Evolutionary conservation across 2,113 vertebrate species (phyloP), one percentile per base, ranked within the genome.

Genomic region (Dasyprocta punctata): DNA sequence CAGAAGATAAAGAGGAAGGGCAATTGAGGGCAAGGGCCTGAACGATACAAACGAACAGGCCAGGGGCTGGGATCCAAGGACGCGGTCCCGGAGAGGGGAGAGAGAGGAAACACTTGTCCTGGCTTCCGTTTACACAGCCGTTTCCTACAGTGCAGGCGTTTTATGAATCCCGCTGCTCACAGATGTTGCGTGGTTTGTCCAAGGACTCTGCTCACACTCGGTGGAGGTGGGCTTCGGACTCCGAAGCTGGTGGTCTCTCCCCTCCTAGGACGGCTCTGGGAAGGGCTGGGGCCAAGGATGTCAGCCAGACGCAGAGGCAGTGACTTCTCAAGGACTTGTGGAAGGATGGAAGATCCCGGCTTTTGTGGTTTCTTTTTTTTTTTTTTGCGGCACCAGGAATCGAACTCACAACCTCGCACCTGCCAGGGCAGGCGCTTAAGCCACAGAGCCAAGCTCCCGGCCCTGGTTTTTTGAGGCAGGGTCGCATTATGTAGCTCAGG

Each of bases 121-220:
- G 85, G 90, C 96, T 96, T 92, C 97, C 49, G 90, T 85, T 94
- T 56, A 82, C 67, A 69, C 58, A 84, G 89, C 47, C 0, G 54
- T 63, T 82, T 58, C 85, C 96, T 26, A 61, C 47, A 28, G 63
- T 3, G 3, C 49, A 58, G 41, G 84, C 52, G 30, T 41, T 75
- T 65, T 36, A 61, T 58, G 49, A 80, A 33, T 78, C 52, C 82
- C 47, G 44, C 61, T 78, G 24, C 60, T 58, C 17, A 1, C 10
- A 71, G 90, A 84, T 0, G 0, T 16, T 24, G 65, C 24, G 3
- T 1, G 61, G 60, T 65, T 36, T 47, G 73, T 58, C 89, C 22
- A 3, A 30, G 65, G 24, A 5, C 88, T 80, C 44, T 30, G 78
- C 63, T 28, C 36, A n/a, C n/a, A n/a, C n/a, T 44, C 10, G 24